A percentile compares a stretch with the other conserved stretches of the same genome.
phyloP scores from a whole-genome alignment of 2,797 vertebrate species.

The Ptychadena robeensis region DNA sequence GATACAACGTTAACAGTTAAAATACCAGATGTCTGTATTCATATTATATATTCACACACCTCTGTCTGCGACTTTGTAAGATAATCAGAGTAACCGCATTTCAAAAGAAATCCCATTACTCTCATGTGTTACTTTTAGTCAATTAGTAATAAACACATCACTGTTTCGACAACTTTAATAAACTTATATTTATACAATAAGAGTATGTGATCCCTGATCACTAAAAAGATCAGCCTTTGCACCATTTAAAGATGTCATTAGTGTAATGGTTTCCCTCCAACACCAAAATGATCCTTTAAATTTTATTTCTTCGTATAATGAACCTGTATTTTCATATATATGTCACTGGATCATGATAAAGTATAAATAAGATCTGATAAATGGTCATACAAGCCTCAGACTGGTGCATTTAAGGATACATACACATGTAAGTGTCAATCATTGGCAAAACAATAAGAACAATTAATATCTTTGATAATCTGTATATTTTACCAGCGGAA shows the following conservation, averaged over 20 bases:
- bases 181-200: background rate
- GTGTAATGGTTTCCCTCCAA: conserved; percentile 5
- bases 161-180: background rate
- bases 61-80: background rate
- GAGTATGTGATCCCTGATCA: background rate
- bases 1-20: background rate
- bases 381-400: background rate
- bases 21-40: background rate
- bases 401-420: background rate
- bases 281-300: background rate
- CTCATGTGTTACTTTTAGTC: background rate
- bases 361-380: background rate
- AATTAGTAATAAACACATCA: background rate
- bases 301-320: background rate
- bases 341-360: background rate
- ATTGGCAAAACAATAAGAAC: no score
- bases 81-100: background rate
- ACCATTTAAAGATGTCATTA: background rate
- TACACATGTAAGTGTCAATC: background rate
- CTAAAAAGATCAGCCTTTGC: background rate
- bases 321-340: conserved; percentile 20
- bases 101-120: background rate
- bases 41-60: background rate
- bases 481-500: no score
- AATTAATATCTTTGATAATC: no score